A percentile compares a stretch with the other conserved stretches of the same genome.
phyloP scores from a whole-genome alignment of 2,888 invertebrate species.

The Trypoxylon attenuatum region DNA sequence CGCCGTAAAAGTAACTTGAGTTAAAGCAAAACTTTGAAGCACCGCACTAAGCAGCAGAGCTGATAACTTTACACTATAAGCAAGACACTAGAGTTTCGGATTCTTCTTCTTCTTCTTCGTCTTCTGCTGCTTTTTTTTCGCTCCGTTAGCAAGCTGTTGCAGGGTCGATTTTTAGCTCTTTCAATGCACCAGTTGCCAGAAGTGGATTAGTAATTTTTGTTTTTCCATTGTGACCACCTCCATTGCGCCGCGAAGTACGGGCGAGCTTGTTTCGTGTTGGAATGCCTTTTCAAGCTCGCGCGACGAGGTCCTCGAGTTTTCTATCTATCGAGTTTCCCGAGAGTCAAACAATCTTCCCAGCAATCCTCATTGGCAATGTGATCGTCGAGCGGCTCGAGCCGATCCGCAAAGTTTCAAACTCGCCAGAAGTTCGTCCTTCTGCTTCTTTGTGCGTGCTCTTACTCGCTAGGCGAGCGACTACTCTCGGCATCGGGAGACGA shows the following conservation, averaged over 20 bases:
- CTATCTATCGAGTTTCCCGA: slow-evolving; percentile 58
- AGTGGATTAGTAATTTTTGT: not conserved
- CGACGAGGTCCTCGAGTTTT: slow-evolving; percentile 46
- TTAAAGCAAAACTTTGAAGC: not conserved
- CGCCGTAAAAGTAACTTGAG: not conserved
- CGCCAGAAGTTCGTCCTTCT: slow-evolving; percentile 15
- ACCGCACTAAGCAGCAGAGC: not conserved
- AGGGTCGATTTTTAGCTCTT: too few species aligned
- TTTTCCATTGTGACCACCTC: not conserved
- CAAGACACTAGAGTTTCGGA: too few species aligned
- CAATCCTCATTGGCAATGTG: slow-evolving; percentile 59
- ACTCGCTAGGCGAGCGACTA: slow-evolving; percentile 16
- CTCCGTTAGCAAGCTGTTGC: too few species aligned
- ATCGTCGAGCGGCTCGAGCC: slow-evolving; percentile 45
- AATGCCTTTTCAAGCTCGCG: slow-evolving; percentile 39
- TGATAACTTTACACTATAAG: not conserved
- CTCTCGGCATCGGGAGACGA: slow-evolving; percentile 12
- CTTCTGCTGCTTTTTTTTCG: too few species aligned
- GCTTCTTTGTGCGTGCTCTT: slow-evolving; percentile 18
- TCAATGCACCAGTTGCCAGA: too few species aligned
- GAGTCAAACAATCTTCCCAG: slow-evolving; percentile 62
- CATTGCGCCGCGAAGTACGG: too few species aligned
- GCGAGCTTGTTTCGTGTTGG: slow-evolving; percentile 11
- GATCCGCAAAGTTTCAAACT: slow-evolving; percentile 41
- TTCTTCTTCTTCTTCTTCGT: too few species aligned